Evolutionary conservation across 2,113 vertebrate species (phyloP).

Genomic region (Anarhynchus alexandrinus): DNA sequence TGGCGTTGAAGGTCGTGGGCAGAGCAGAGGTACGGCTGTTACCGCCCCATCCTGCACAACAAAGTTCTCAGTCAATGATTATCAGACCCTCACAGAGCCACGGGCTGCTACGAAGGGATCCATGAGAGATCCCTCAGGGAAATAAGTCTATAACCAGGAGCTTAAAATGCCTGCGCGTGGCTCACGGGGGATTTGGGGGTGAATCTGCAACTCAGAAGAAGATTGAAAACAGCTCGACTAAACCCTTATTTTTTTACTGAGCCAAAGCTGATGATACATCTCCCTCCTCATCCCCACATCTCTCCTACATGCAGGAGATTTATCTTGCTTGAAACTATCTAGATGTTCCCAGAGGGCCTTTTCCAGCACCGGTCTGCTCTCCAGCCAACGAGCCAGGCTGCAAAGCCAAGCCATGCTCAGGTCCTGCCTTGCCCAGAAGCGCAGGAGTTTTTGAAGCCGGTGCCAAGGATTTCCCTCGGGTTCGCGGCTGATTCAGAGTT

Average conservation of each 20-base stretch:
- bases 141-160: not conserved
- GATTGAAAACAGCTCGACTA: not conserved
- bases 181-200: accelerated
- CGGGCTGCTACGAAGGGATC: accelerated
- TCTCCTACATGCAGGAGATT: not conserved
- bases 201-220: not conserved
- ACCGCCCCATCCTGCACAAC: not conserved
- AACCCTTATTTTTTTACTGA: not conserved
- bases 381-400: not conserved
- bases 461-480: not conserved
- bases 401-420: not conserved
- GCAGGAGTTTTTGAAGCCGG: not conserved
- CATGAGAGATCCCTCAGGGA: not conserved
- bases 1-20: not conserved
- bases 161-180: not conserved
- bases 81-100: not conserved
- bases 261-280: not conserved
- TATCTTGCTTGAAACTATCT: not conserved
- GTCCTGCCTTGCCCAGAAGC: not conserved
- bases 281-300: not conserved
- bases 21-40: too few species aligned
- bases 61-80: accelerated
- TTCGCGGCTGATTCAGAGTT: not conserved
- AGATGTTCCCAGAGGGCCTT: not conserved
- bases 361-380: not conserved